phyloP scores from a whole-genome alignment of 2,797 vertebrate species.

The Hozukius guyotensis region DNA sequence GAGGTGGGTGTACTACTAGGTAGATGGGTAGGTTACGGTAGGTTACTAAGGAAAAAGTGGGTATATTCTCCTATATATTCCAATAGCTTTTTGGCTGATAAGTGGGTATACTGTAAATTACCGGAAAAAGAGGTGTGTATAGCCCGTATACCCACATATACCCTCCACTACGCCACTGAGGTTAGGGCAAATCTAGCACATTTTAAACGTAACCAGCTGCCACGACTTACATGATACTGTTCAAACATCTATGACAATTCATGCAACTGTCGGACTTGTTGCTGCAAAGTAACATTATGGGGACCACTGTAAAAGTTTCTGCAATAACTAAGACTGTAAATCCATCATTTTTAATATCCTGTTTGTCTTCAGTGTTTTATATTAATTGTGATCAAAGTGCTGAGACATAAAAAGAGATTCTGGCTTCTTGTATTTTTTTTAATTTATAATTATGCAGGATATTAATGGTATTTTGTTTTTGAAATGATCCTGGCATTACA shows the following conservation, averaged over 20 bases:
- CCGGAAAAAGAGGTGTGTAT: no score
- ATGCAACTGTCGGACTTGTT: not conserved
- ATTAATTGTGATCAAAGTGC: not conserved
- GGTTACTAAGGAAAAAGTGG: no score
- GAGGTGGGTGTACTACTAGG: no score
- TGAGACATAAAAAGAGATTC: not conserved
- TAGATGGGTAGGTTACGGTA: no score
- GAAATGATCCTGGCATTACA: not conserved
- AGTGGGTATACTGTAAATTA: no score
- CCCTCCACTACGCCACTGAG: no score
- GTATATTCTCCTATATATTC: no score
- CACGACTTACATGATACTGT: not conserved
- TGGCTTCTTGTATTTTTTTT: no score
- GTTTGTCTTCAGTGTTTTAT: not conserved
- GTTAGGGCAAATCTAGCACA: not conserved
- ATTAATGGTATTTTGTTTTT: not conserved
- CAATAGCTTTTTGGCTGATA: no score
- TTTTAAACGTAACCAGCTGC: not conserved
- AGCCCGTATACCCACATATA: no score
- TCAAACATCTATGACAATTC: not conserved
- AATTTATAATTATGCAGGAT: not conserved
- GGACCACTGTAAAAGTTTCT: not conserved
- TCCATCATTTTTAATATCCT: not conserved
- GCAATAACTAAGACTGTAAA: not conserved
- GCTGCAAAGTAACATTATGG: not conserved